phyloP scores from a whole-genome alignment of 2,113 vertebrate species.

The Ondatra zibethicus region DNA sequence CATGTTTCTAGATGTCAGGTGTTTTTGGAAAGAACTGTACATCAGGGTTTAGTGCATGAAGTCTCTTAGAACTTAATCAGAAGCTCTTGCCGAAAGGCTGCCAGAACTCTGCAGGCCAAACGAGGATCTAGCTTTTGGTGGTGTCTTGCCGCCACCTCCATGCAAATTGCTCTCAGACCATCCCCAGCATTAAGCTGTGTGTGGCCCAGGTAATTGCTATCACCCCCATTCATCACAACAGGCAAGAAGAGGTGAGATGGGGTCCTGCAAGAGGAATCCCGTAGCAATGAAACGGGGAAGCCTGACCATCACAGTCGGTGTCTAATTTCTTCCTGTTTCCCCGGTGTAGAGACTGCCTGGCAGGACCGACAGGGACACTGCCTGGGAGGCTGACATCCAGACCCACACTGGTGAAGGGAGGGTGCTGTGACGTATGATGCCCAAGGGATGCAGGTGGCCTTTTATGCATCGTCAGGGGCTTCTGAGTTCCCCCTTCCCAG shows the following conservation, averaged over 20 bases:
- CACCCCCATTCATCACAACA: neutral
- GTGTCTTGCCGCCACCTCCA: neutral
- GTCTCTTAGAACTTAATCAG: slow-evolving; percentile 7
- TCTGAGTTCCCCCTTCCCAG: neutral
- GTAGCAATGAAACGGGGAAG: neutral
- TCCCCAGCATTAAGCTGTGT: neutral
- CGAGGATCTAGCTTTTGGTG: neutral
- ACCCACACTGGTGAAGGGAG: neutral
- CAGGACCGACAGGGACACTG: no score
- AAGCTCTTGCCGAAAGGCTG: neutral
- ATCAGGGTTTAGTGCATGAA: neutral
- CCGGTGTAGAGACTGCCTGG: neutral
- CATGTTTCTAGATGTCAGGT: neutral
- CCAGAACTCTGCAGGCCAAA: neutral
- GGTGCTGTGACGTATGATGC: neutral
- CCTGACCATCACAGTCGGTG: neutral
- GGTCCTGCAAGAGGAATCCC: neutral
- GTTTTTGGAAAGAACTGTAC: neutral
- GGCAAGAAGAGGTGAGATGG: neutral
- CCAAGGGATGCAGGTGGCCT: neutral
- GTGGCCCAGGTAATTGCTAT: neutral
- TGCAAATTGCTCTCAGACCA: no score
- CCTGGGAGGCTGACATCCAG: neutral
- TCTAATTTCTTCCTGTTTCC: neutral
- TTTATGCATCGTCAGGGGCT: neutral